Percentiles rank a stretch among this genome's conserved stretches.
These are phyloP conservation scores for Paraescarpia echinospica DNA, from an alignment of 1,140 invertebrate genomes.

Conservation along the genomic window DNA sequence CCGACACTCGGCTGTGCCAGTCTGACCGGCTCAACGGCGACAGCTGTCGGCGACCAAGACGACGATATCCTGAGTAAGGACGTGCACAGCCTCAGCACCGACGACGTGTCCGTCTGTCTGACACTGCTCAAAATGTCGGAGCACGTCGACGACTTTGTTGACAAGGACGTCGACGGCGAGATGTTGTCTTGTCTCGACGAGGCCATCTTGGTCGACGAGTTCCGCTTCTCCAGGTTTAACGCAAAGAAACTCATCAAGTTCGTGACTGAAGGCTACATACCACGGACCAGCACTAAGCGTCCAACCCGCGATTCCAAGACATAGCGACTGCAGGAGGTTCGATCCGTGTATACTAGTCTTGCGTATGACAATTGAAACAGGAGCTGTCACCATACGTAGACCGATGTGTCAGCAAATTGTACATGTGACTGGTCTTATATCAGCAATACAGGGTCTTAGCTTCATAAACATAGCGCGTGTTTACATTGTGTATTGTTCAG, in stretches of 20 bases:
- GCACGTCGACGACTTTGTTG: neutral
- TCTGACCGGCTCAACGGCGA: neutral
- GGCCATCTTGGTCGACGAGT: conserved; percentile 10
- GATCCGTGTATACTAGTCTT: too few relatives aligned
- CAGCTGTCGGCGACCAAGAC: neutral
- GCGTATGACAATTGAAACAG: too few relatives aligned
- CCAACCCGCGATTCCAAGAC: too few relatives aligned
- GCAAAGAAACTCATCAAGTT: conserved; percentile 17
- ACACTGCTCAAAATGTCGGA: neutral
- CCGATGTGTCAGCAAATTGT: too few relatives aligned
- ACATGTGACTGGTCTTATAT: too few relatives aligned
- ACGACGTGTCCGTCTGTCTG: conserved; percentile 6
- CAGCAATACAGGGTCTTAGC: too few relatives aligned
- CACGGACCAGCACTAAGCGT: neutral
- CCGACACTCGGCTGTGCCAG: neutral
- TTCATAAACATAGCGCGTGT: too few relatives aligned
- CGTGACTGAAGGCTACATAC: neutral
- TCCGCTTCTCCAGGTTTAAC: conserved; percentile 12
- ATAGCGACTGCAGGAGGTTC: too few relatives aligned
- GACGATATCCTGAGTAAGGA: neutral
- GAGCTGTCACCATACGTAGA: too few relatives aligned
- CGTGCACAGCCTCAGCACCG: neutral
- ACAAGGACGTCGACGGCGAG: conserved; percentile 18
- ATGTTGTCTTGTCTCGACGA: conserved; percentile 14
- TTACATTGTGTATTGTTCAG: too few relatives aligned